These are phyloP conservation scores for Sturnira hondurensis DNA, from an alignment of 2,113 vertebrate species.

Conservation along the genomic window DNA sequence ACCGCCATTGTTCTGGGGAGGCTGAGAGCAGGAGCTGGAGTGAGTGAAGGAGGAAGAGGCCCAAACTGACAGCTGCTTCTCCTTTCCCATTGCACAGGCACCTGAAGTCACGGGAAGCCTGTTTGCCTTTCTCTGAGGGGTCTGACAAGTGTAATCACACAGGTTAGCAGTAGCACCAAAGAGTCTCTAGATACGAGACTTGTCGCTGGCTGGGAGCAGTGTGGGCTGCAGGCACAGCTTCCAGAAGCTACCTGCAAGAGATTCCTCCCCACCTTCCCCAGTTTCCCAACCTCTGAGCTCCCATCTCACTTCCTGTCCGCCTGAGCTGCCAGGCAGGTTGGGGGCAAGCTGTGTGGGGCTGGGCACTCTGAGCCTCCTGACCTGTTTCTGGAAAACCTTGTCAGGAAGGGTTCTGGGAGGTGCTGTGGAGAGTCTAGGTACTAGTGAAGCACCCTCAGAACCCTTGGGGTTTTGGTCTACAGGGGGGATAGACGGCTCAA, in stretches of 20 bases:
- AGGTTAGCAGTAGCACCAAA: slow-evolving; percentile 51
- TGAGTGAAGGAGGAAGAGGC: background rate
- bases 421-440: no score
- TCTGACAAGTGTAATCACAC: slow-evolving; percentile 78
- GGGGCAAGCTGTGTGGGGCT: no score
- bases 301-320: accelerated
- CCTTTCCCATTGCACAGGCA: accelerated
- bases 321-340: accelerated
- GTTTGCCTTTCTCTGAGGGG: slow-evolving; percentile 67
- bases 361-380: background rate
- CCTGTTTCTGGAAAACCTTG: background rate
- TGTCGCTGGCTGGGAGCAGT: slow-evolving; percentile 41
- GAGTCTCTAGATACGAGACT: slow-evolving; percentile 69
- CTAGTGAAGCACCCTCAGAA: background rate
- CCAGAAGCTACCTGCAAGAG: slow-evolving; percentile 69
- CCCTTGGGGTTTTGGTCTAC: background rate
- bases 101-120: slow-evolving; percentile 41
- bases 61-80: background rate
- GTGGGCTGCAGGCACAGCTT: slow-evolving; percentile 76
- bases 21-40: background rate
- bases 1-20: background rate
- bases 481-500: background rate
- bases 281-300: background rate
- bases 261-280: background rate
- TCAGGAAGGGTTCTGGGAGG: background rate